Evolutionary conservation across 2,113 vertebrate genomes (phyloP), one percentile per base, ranked within the genome.

Genomic region (Haliaeetus leucogaster): DNA sequence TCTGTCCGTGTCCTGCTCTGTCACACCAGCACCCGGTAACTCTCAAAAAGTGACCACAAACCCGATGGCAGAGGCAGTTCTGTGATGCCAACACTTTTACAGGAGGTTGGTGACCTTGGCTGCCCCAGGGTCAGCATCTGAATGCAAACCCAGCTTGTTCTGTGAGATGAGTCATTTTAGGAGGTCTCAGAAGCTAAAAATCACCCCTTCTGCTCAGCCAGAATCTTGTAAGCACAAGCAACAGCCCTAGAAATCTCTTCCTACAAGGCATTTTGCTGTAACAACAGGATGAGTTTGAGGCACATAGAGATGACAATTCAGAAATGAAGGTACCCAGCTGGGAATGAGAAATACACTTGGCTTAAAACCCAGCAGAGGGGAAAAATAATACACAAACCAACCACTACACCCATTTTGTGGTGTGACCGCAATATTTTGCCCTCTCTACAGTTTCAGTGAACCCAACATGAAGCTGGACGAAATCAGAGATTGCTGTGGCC

Each of bases 341-440:
- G 78, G 85, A 71, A 62, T 5, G n/a, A 80, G 48, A 40, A 68
- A 45, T 2, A 25, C 25, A 1, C 27, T 81, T 30, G 63, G 74
- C 56, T 65, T 15, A 76, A 70, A 76, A 65, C n/a, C 34, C 68
- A 71, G 38, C 43, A 7, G 10, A 7, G 48, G 36, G 30, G 4
- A 21, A 43, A 86, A 53, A 19, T 2, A 50, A 42, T 42, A 6
- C 66, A 32, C n/a, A 47, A 47, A 17, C 9, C 53, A 62, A 25
- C 34, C 50, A 8, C 70, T 4, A 5, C 43, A 8, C 34, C 42
- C 16, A 1, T 20, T 58, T 5, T 34, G 74, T 23, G 45, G n/a
- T 0, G 16, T 1, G 17, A 40, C 36, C 29, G 1, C 6, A 2
- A 18, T 23, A 2, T 55, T 38, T 7, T 32, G 43, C 88, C n/a